Conservation (phyloP, 2,797 vertebrate genomes). For the Ctenosaura bakeri region DNA sequence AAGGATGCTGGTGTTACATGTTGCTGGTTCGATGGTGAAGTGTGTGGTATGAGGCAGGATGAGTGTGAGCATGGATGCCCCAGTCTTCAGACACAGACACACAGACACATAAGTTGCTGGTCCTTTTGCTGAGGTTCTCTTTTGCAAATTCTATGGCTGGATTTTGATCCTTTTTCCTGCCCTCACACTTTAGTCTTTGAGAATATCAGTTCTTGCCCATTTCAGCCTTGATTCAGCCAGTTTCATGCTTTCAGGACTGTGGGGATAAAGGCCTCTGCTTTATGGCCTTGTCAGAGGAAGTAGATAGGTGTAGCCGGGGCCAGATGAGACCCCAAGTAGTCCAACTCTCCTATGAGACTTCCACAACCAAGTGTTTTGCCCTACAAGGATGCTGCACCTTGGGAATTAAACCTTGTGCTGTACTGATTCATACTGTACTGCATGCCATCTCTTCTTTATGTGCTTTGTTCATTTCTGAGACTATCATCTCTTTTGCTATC, state of each 20-base stretch:
- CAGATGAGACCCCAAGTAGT: not conserved
- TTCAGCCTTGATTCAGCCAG: not conserved
- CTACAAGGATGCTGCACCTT: constrained; percentile 71
- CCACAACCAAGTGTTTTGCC: constrained; percentile 17
- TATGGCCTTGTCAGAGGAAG: no score
- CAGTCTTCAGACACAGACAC: not conserved
- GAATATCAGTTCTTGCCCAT: not conserved
- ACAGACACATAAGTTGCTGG: not conserved
- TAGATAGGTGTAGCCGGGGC: no score
- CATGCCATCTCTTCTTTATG: constrained; percentile 40
- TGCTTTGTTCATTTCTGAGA: constrained; percentile 27
- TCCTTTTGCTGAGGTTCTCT: not conserved
- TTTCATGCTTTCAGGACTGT: not conserved
- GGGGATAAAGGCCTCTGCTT: not conserved
- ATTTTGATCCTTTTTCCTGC: not conserved
- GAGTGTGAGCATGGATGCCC: not conserved
- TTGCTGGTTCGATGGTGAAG: not conserved
- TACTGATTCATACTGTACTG: constrained; percentile 21
- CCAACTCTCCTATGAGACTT: not conserved
- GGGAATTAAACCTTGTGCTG: constrained; percentile 41
- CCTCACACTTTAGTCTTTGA: not conserved
- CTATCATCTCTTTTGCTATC: constrained; percentile 67
- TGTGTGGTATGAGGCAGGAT: not conserved
- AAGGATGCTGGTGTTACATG: not conserved
- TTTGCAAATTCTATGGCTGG: not conserved